Base-by-base conservation (phyloP, 2,113 vertebrate species). In the Limanda limanda region DNA sequence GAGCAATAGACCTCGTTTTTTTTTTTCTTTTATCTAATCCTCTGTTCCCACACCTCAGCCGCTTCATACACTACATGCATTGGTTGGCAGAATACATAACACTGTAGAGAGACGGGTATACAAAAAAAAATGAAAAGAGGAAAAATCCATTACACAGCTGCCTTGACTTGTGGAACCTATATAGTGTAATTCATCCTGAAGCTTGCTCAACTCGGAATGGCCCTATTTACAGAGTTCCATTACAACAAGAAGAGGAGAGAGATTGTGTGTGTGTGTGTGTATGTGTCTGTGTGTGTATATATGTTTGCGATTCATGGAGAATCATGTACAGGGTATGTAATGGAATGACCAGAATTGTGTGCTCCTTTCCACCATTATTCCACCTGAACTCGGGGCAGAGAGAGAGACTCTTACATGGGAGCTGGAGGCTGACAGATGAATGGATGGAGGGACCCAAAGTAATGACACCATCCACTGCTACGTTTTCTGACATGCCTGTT, bases 121-220 rank as follows among this genome's bases (percentile, higher is more conserved):
- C 52, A 6, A 1, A 70, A 61, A 57, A 74, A 73, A 82, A 82
- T 65, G 51, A 48, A 73, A 83, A 79, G 78, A 70, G 66, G 66
- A 71, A 84, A 86, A 89, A 90, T 88, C 84, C 78, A 88, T 88
- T 92, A 90, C 52, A 59, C 64, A 54, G 76, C 69, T 85, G 79
- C 88, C 86, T 88, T 88, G 86, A 89, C 82, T 89, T 57, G 76
- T 76, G 65, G 74, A 77, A 76, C 80, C 67, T 78, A 79, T 79
- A 82, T 72, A 62, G 83, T 78, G 84, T 91, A 86, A 93, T 92
- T 90, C 86, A 91, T 90, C 82, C 78, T 81, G 62, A 86, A 76
- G 90, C 89, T 90, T 92, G 80, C 90, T 87, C 80, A 89, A 76
- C 77, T 90, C 66, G 66, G 86, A 90, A 90, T 89, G 75, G 82